Conservation (phyloP, 2,797 vertebrate species). For the Alca torda region DNA sequence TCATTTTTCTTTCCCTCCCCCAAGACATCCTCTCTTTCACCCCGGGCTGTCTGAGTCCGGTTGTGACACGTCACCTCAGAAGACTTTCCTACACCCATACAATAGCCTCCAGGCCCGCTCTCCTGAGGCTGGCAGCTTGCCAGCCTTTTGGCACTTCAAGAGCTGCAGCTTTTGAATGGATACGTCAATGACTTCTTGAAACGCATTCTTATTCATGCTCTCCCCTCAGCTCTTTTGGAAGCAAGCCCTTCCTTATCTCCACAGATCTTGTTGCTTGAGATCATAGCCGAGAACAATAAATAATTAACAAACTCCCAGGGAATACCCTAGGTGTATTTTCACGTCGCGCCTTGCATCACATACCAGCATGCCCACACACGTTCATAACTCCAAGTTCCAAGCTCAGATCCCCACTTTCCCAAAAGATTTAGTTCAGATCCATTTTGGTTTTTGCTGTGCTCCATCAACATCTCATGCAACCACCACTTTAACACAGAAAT, state of each 20-base stretch:
- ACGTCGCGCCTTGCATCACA: neutral
- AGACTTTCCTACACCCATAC: neutral
- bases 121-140: neutral
- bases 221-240: neutral
- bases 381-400: neutral
- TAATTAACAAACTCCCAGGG: neutral
- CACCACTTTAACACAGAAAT: neutral
- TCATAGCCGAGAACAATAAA: neutral
- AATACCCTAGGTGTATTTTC: constrained; percentile 13
- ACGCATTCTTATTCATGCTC: neutral
- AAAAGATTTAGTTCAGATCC: neutral
- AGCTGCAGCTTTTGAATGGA: neutral
- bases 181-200: neutral
- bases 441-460: neutral
- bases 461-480: accelerated
- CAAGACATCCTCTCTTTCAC: neutral
- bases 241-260: neutral
- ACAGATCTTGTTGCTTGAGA: neutral
- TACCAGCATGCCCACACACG: neutral
- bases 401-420: neutral
- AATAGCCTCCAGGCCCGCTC: neutral
- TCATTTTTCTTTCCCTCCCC: neutral
- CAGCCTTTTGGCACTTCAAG: neutral
- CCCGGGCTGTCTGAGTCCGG: neutral
- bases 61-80: neutral